These are phyloP conservation scores for Zeugodacus cucurbitae DNA, from an alignment of 1,140 invertebrate species.

Conservation along the genomic window DNA sequence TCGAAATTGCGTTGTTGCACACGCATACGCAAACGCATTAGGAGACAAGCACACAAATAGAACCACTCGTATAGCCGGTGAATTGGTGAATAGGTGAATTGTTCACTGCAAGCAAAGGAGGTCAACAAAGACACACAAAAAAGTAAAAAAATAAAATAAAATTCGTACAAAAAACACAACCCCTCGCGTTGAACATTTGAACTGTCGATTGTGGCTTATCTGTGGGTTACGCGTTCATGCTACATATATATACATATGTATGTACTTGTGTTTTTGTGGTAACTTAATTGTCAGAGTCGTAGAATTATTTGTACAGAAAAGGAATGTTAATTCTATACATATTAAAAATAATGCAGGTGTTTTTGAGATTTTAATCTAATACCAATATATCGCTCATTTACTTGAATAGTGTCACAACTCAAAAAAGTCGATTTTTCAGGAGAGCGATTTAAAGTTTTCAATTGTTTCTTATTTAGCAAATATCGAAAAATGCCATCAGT, in stretches of 20 bases:
- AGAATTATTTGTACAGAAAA: not conserved
- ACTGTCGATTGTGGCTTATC: not conserved
- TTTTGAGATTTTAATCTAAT: too few species aligned
- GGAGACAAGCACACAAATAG: not conserved
- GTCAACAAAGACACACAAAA: not conserved
- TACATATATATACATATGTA: not conserved
- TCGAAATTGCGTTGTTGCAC: not conserved
- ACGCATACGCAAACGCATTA: not conserved
- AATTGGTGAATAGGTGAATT: not conserved
- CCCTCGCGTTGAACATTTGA: not conserved
- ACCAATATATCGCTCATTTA: too few species aligned
- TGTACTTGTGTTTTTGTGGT: not conserved
- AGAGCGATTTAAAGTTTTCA: too few species aligned
- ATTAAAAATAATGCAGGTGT: too few species aligned
- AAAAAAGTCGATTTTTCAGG: too few species aligned
- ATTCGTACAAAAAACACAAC: not conserved
- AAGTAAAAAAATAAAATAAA: not conserved
- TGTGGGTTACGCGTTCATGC: not conserved
- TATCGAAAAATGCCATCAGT: too few species aligned
- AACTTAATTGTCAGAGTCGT: not conserved
- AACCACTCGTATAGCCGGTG: not conserved
- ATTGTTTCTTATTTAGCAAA: too few species aligned
- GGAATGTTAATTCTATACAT: not conserved
- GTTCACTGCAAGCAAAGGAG: not conserved
- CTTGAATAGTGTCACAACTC: too few species aligned